phyloP scores from a whole-genome alignment of 2,797 vertebrate genomes.

The Aotus griseimembra region DNA sequence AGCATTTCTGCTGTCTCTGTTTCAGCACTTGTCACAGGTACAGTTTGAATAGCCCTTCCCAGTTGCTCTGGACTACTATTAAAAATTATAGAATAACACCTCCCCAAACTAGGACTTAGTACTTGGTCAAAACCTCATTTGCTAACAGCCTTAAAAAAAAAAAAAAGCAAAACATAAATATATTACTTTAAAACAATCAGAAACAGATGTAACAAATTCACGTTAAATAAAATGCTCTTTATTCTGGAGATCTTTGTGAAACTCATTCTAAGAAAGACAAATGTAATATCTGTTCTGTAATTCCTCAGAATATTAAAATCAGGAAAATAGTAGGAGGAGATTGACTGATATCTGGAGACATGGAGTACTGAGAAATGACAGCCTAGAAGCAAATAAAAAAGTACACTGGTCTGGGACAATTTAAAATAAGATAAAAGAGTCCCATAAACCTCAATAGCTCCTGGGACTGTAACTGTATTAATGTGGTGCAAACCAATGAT shows the following conservation, averaged over 20 bases:
- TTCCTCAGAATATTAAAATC: neutral
- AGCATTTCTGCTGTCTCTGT: neutral
- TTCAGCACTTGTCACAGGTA: neutral
- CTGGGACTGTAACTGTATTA: slow-evolving; percentile 54
- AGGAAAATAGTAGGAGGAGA: neutral
- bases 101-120: neutral
- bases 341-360: slow-evolving; percentile 24
- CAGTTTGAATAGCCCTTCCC: neutral
- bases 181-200: neutral
- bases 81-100: neutral
- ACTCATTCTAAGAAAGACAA: neutral
- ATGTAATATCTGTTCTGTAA: neutral
- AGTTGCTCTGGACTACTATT: neutral
- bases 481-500: slow-evolving; percentile 44
- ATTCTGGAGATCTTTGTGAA: slow-evolving; percentile 32
- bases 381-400: neutral
- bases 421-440: slow-evolving; percentile 64
- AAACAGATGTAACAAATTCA: neutral
- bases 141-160: neutral
- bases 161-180: neutral
- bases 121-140: neutral
- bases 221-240: neutral
- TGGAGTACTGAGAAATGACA: neutral
- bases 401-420: neutral
- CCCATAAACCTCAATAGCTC: slow-evolving; percentile 49